Evolutionary conservation across 2,113 vertebrate species (phyloP), one percentile per base, ranked within the genome.

Genomic region (Corydoras sp.): DNA sequence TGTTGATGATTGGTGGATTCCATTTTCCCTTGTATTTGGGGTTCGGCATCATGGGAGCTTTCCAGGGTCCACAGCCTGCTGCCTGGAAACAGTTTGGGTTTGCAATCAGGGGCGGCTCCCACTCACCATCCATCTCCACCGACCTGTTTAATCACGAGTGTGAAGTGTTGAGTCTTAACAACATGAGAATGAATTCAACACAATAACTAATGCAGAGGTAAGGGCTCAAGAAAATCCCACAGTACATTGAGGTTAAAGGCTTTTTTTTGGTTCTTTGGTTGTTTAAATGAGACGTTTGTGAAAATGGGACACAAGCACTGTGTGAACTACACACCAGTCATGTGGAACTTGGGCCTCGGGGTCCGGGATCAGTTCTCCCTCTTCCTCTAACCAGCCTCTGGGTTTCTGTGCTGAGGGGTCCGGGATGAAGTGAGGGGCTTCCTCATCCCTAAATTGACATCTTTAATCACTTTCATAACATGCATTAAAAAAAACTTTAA

Each of bases 91-190:
- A 94, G 55, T 88, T 89, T 8, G 93, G 89, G 75, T 93, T 94
- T 64, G 91, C 87, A 72, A 93, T 88, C 73, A 91, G 89, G 76
- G 92, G 92, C 77, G 92, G 90, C 68, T 93, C 92, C 93, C 93
- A 94, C 56, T 93, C 91, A 15, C 93, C 93, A 9, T 94, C 93
- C 91, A 94, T 93, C 69, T 93, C 91, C 81, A 92, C 89, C 85
- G 91, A 91, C 93, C 93, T 94, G 64, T 66, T 60, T 11, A 30
- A 12, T 29, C 12, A 67, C 49, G 11, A 4, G 11, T 7, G 50
- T 13, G 10, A 18, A 55, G 8, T 3, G 43, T 8, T 43, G 4
- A 43, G 4, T 43, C 7, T 8, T 43, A 43, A 43, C 35, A 43
- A 43, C 35, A 4, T 43, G 35, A 5, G 35, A 5, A 43, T 5